Conservation (phyloP, 2,888 invertebrate species). For the Eupithecia vulgata region DNA sequence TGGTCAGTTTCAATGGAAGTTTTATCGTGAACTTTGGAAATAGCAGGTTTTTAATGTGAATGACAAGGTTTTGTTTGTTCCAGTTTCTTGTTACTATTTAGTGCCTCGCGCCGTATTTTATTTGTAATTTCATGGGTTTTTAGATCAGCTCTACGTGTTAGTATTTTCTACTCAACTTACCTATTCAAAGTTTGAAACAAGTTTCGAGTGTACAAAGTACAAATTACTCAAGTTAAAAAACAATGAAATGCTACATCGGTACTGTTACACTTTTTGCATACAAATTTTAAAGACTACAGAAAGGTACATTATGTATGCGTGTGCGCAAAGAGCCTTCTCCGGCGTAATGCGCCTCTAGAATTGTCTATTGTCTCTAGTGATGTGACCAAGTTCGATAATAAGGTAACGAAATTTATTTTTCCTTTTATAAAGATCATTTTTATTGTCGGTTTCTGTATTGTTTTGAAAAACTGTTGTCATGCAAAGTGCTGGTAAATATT, state of each 20-base stretch:
- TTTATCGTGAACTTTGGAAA: not conserved
- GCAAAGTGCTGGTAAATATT: not conserved
- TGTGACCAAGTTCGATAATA: constrained; percentile 38
- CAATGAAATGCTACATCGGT: constrained; percentile 10
- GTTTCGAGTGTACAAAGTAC: not conserved
- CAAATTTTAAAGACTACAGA: constrained; percentile 67
- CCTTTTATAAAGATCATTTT: not conserved
- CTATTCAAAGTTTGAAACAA: not conserved
- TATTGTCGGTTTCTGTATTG: not conserved
- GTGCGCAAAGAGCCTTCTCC: constrained; percentile 53
- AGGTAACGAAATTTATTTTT: constrained; percentile 10
- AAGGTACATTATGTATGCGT: constrained; percentile 61
- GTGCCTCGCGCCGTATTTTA: not conserved
- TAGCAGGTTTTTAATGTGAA: not conserved
- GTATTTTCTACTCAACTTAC: not conserved
- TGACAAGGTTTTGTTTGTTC: not conserved
- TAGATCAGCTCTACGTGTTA: not conserved
- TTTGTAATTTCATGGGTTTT: not conserved
- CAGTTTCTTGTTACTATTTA: not conserved
- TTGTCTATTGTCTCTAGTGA: constrained; percentile 61
- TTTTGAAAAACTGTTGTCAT: not conserved
- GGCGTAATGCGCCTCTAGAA: constrained; percentile 61
- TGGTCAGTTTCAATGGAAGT: constrained; percentile 3
- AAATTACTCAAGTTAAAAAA: not conserved
- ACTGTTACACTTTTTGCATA: constrained; percentile 7